Percentiles rank a stretch among this genome's conserved stretches.
Evolutionary conservation across 2,797 vertebrate genomes (phyloP).

Genomic region (Arnoldichthys spilopterus): DNA sequence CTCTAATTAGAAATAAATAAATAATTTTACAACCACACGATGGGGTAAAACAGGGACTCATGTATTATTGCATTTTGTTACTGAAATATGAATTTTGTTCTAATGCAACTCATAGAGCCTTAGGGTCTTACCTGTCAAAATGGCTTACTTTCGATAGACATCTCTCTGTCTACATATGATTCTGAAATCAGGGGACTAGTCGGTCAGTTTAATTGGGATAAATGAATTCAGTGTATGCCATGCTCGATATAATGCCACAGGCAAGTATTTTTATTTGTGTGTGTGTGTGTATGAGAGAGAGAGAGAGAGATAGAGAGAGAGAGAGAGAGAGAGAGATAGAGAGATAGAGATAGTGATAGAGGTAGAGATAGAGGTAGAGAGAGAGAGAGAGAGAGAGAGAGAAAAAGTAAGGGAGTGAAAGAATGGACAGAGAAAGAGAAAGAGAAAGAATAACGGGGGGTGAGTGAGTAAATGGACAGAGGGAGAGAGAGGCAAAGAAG

Average conservation of each 20-base stretch:
- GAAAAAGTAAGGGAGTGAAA: too few species aligned
- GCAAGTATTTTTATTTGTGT: constrained; percentile 7
- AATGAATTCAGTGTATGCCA: constrained; percentile 20
- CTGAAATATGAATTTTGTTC: constrained; percentile 16
- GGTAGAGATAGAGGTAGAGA: too few species aligned
- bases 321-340: neutral
- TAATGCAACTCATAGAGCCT: constrained; percentile 14
- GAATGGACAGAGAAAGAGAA: too few species aligned
- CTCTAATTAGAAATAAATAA: constrained; percentile 31
- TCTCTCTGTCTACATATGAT: constrained; percentile 18
- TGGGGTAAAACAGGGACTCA: neutral
- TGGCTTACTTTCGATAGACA: constrained; percentile 7
- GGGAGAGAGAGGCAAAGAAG: neutral
- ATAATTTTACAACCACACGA: constrained; percentile 6
- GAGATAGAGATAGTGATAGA: too few species aligned
- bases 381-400: too few species aligned
- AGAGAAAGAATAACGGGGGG: too few species aligned
- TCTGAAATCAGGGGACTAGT: constrained; percentile 13
- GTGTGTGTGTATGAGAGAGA: neutral
- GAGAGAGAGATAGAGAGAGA: neutral
- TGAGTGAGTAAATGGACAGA: neutral
- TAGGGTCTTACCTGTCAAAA: constrained; percentile 32
- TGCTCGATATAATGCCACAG: constrained; percentile 32
- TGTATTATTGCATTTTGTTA: constrained; percentile 15
- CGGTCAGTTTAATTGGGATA: constrained; percentile 25